Conservation (phyloP, 2,888 invertebrate genomes). For the Halictus ligatus region DNA sequence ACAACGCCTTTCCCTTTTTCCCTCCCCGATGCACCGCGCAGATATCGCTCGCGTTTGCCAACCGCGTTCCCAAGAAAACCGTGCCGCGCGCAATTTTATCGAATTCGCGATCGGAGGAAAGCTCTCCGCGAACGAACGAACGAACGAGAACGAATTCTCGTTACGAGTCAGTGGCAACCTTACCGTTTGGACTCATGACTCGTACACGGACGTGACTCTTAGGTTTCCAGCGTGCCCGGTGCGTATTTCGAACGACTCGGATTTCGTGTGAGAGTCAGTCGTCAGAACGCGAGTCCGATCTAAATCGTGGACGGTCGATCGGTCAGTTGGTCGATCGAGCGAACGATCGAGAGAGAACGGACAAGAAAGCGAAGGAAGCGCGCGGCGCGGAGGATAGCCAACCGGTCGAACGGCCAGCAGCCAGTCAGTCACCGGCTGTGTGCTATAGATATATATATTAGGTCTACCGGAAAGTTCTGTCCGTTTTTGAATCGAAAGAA, state of each 20-base stretch:
- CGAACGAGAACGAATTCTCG: too few relatives aligned
- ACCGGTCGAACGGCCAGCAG: conserved; percentile 20
- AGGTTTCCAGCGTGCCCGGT: too few relatives aligned
- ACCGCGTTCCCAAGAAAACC: neutral
- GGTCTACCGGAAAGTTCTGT: too few relatives aligned
- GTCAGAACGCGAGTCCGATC: neutral
- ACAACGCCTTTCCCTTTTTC: neutral
- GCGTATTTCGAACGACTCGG: too few relatives aligned
- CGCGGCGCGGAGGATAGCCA: conserved; percentile 27
- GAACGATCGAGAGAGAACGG: neutral
- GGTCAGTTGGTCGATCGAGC: conserved; percentile 28
- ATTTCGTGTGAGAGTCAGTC: too few relatives aligned
- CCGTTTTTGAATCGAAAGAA: too few relatives aligned
- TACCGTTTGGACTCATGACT: too few relatives aligned
- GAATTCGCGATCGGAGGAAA: neutral
- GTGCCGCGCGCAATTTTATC: too few relatives aligned
- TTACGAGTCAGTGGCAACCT: too few relatives aligned
- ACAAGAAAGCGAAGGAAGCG: conserved; percentile 4
- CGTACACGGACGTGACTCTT: too few relatives aligned
- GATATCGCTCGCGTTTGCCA: neutral
- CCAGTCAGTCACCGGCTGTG: neutral
- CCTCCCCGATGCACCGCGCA: neutral
- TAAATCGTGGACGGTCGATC: conserved; percentile 27
- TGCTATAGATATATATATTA: neutral
- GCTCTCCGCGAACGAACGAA: too few relatives aligned